Evolutionary conservation across 1,140 invertebrate species (phyloP), one percentile per base, ranked within the genome.

Genomic region (Tribolium madens): DNA sequence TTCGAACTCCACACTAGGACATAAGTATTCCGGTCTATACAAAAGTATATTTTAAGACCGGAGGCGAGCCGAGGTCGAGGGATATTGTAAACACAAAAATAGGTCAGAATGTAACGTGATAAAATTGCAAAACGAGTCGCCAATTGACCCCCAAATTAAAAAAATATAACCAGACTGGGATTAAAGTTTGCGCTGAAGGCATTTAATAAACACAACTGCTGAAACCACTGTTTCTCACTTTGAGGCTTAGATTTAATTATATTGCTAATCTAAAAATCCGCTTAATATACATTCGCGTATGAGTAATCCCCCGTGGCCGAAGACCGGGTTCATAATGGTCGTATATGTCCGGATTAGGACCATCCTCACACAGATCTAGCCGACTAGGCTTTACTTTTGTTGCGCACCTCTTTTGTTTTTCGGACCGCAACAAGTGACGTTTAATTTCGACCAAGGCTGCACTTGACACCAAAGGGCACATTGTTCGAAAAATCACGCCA

Each of bases 211-310:
- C 71, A 73, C 71, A 53, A 76, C 73, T 76, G 77, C 60, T 78
- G 77, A 78, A 78, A 73, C 73, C 33, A 48, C 69, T 73, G 74
- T 77, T 80, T 75, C 71, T 72, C 70, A 68, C 50, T 70, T 75
- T 36, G 46, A 17, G 10, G 57, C 69, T 73, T 53, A 70, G 76
- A 80, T 80, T 80, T 80, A 80, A 80, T 80, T 78, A 80, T 76
- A 78, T 73, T 76, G 72, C 79, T 80, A 80, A 80, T 80, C 76
- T 76, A 78, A 78, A 78, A 78, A 78, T 78, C 79, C 79, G 64
- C 77, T 80, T 80, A 80, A 80, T 78, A 75, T 53, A 77, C 73
- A 77, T 74, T 77, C 76, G 73, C 74, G 52, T 76, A 80, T 73
- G 72, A 77, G 50, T 79, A 77, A 79, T 77, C 73, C 78, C 31